A percentile compares a stretch with the other conserved stretches of the same genome.
These are phyloP conservation scores for Sinohyriopsis cumingii DNA, from an alignment of 2,888 invertebrate genomes.

Conservation along the genomic window DNA sequence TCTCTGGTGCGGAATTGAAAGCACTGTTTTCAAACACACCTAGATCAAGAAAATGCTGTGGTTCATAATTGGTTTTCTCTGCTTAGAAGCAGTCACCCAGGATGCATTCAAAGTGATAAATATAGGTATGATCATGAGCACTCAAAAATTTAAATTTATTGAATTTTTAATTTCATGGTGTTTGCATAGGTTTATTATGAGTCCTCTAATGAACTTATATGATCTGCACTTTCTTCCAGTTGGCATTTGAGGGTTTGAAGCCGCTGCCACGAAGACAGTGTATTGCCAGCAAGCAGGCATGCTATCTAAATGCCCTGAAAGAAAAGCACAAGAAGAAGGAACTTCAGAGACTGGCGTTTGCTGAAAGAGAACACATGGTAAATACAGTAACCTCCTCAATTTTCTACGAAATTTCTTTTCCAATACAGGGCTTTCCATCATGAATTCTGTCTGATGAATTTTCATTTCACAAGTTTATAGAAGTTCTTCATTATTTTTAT, in stretches of 20 bases:
- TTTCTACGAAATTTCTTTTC: background rate
- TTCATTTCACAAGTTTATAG: too few species aligned
- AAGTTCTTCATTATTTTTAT: too few species aligned
- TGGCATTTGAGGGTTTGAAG: slow-evolving; percentile 73
- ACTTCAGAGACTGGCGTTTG: slow-evolving; percentile 60
- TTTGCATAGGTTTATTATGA: background rate
- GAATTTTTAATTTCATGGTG: background rate
- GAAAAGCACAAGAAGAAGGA: slow-evolving; percentile 71
- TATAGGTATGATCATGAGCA: background rate
- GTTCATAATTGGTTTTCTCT: too few species aligned
- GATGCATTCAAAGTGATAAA: too few species aligned
- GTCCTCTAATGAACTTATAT: background rate
- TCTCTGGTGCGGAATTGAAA: too few species aligned
- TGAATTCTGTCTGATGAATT: too few species aligned
- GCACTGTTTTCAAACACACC: too few species aligned
- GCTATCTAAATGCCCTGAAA: slow-evolving; percentile 72
- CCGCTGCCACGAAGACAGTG: slow-evolving; percentile 73
- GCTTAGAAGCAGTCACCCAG: too few species aligned
- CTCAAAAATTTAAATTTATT: background rate
- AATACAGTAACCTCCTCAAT: slow-evolving; percentile 3
- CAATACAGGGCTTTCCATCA: too few species aligned
- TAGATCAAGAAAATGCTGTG: too few species aligned
- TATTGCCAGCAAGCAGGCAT: slow-evolving; percentile 72
- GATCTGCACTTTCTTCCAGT: slow-evolving; percentile 55
- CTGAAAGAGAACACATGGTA: slow-evolving; percentile 64